These are phyloP conservation scores for Callopanchax toddi DNA, from an alignment of 2,113 vertebrate species.

Conservation along the genomic window DNA sequence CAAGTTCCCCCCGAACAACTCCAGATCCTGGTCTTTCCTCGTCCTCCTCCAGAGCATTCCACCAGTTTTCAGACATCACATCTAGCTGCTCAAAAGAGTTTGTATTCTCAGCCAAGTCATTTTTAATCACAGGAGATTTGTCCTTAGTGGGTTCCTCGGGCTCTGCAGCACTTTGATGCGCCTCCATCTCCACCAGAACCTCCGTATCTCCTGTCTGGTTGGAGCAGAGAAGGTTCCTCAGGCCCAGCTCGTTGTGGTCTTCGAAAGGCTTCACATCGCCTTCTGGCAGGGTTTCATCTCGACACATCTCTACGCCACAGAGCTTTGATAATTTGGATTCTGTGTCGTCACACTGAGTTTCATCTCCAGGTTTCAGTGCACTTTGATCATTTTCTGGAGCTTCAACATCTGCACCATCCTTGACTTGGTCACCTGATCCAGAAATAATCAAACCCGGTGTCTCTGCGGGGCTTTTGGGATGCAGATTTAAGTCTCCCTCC, in stretches of 20 bases:
- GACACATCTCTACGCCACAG: constrained; percentile 44
- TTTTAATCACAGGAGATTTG: constrained; percentile 48
- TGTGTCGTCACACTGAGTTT: constrained; percentile 40
- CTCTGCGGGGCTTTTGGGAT: constrained; percentile 47
- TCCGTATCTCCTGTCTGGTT: constrained; percentile 51
- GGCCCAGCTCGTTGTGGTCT: constrained; percentile 75
- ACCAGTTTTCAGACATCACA: constrained; percentile 67
- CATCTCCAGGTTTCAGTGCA: constrained; percentile 40
- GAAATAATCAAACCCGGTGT: constrained; percentile 46
- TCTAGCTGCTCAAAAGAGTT: constrained; percentile 58
- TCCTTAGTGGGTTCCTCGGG: constrained; percentile 46
- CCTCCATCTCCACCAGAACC: constrained; percentile 57
- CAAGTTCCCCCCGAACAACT: constrained; percentile 66
- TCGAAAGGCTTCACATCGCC: constrained; percentile 24
- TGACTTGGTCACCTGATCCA: constrained; percentile 32
- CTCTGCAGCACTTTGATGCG: constrained; percentile 64
- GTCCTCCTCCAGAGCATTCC: constrained; percentile 65
- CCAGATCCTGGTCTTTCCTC: constrained; percentile 46
- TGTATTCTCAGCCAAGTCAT: constrained; percentile 23
- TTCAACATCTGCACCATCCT: constrained; percentile 43
- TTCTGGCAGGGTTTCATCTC: constrained; percentile 15
- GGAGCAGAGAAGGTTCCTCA: constrained; percentile 70
- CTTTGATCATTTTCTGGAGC: constrained; percentile 27
- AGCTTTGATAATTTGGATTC: constrained; percentile 64
- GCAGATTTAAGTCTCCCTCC: constrained; percentile 44